Base-by-base conservation (phyloP, 2,113 vertebrate species). In the Felis chaus region DNA sequence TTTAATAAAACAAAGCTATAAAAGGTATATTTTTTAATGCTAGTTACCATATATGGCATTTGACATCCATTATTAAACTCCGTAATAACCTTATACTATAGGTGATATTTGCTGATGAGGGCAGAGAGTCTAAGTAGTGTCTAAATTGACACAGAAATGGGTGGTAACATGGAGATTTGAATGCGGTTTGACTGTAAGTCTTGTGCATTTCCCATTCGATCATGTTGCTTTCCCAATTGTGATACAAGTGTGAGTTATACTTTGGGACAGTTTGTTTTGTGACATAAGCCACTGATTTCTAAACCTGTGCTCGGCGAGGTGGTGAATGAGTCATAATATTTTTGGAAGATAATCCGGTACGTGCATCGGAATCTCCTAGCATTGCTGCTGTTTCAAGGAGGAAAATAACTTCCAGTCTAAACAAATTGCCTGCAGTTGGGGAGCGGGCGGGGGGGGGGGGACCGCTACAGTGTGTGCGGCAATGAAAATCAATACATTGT, bases 311-410 rank as follows among this genome's bases (percentile, higher is more conserved):
- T 97, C 45, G 73, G 19, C 66, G 18, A 71, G 18, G 27, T 11
- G 6, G 29, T 81, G 71, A 93, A 61, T 81, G 88, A 93, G 71
- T 39, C 69, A 73, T 18, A 31, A 86, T 27, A 95, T 97, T 92
- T 92, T 76, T 3, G 41, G 96, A 96, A 16, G 31, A 36, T 53
- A 96, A 89, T 87, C 25, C 36, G 41, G 16, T 92, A 78, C 55
- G 36, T 92, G 15, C 31, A 48, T 68, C 83, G 48, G 73, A 83
- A 57, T 89, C 73, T 13, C 74, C 39, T 97, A 80, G 13, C 53
- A 83, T 92, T 71, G 41, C 96, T 94, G 33, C 78, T 97, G 4
- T 89, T 69, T 98, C 48, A 61, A 96, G 57, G 55, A 96, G 78
- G 69, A 87, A 97, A 61, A 68, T 76, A 53, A 78, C 71, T 2